Evolutionary conservation across 1,140 invertebrate genomes (phyloP), one percentile per base, ranked within the genome.

Genomic region (Leptestheria dahalacensis): DNA sequence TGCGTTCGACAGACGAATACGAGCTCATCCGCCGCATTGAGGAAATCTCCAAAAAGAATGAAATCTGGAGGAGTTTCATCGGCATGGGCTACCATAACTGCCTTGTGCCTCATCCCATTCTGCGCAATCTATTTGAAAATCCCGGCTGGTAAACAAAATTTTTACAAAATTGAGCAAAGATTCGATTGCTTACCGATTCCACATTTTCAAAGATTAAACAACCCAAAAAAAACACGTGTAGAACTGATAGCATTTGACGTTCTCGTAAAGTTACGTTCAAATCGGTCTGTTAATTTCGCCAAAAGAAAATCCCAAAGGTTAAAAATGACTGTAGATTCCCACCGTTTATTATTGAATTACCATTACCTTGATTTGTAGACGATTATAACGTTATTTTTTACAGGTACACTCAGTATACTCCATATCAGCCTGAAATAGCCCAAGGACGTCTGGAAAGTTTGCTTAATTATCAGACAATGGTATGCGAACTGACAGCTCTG

Each of bases 61-160:
- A 94, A 73, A 79, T 94, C 65, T 99, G 91, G 88, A 78, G 93
- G 58, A 88, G 89, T 4, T 99, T 92, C 69, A 97, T 99, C 57
- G 97, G 97, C 0, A 95, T 98, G 86, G 97, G 97, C 0, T 99
- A 97, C 72, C 86, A 98, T 72, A 97, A 96, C 70, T 97, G 93
- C 67, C 86, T 88, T 67, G 87, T 93, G 10, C 97, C 97, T 0
- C 86, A 92, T 64, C 87, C 91, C 0, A 99, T 99, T 60, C 79
- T 91, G 75, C 79, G 96, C 63, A 99, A 99, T 70, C 88, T 99
- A 64, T 94, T 99, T 68, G 95, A 99, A 78, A 99, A 99, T 78
- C 95, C 96, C 57, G 96, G 95, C 76, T 98, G 95, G 96, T 92
- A 78, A 76, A 68, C n/a, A n/a, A n/a, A n/a, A n/a, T n/a, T n/a